Conservation (phyloP, 1,140 invertebrate species). For the Pseudomyrmex gracilis region DNA sequence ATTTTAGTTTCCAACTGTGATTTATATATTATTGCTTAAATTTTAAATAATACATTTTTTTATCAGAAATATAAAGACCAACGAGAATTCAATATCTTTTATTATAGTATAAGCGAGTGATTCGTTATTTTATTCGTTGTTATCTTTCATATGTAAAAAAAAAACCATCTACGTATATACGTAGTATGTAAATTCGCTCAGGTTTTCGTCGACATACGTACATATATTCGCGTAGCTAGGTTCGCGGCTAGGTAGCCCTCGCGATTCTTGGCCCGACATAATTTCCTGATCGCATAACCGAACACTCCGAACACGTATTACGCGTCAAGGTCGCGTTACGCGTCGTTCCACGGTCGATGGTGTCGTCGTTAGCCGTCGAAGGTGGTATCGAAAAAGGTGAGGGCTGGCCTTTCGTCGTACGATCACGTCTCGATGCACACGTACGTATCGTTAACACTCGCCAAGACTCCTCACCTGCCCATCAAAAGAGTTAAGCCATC, state of each 20-base stretch:
- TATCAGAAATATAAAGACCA: background rate
- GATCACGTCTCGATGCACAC: constrained; percentile 68
- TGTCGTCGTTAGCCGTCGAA: constrained; percentile 65
- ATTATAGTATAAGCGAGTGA: background rate
- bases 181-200: constrained; percentile 1
- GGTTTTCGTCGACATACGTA: background rate
- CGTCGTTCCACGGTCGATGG: constrained; percentile 63
- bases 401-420: constrained; percentile 64
- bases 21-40: no score
- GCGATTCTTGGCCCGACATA: constrained; percentile 68
- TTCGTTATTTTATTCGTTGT: no score
- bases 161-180: background rate
- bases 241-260: constrained; percentile 46
- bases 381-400: constrained; percentile 66
- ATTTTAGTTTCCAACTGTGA: no score
- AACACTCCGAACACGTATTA: constrained; percentile 82
- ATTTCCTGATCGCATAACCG: constrained; percentile 80
- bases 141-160: background rate
- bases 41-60: no score
- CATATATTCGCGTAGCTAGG: constrained; percentile 5
- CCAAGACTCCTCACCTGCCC: constrained; percentile 86
- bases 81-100: background rate
- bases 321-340: constrained; percentile 59
- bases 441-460: constrained; percentile 83
- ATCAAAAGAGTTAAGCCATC: constrained; percentile 86